phyloP scores from a whole-genome alignment of 2,113 vertebrate genomes.

The Oncorhynchus masou region DNA sequence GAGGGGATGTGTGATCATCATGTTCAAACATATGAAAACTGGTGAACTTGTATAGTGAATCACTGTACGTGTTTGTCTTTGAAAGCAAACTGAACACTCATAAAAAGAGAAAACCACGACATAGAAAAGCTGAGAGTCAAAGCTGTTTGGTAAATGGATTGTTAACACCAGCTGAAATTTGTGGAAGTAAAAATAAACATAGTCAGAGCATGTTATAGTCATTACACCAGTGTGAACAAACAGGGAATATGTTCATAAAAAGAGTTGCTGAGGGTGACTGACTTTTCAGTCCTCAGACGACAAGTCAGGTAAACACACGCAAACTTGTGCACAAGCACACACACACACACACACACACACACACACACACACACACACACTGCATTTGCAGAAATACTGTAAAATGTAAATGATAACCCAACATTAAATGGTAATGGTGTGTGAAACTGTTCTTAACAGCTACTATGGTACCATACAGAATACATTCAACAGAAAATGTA shows the following conservation, averaged over 20 bases:
- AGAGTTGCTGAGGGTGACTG: not conserved
- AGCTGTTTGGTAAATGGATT: conserved; percentile 35
- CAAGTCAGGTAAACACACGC: not conserved
- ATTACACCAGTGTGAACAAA: not conserved
- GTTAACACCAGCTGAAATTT: conserved; percentile 9
- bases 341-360: conserved; percentile 1
- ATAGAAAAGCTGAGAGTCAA: conserved; percentile 33
- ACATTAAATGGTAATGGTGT: not conserved
- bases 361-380: conserved; percentile 2
- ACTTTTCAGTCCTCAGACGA: not conserved
- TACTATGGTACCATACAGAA: conserved; percentile 47
- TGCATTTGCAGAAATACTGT: not conserved
- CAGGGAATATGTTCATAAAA: conserved; percentile 5
- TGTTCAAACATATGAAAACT: conserved; percentile 14
- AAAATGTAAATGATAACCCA: conserved; percentile 45
- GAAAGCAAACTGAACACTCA: conserved; percentile 37
- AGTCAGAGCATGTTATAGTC: conserved; percentile 30
- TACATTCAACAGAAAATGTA: conserved; percentile 65
- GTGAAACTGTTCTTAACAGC: conserved; percentile 41
- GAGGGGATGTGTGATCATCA: not conserved
- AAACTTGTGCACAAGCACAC: not conserved
- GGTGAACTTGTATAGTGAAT: not conserved
- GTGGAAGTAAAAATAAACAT: conserved; percentile 24
- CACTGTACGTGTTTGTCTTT: conserved; percentile 52
- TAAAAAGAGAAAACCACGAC: conserved; percentile 2